These are phyloP conservation scores for Sturmia bella DNA, from an alignment of 2,888 invertebrate species.

Conservation along the genomic window DNA sequence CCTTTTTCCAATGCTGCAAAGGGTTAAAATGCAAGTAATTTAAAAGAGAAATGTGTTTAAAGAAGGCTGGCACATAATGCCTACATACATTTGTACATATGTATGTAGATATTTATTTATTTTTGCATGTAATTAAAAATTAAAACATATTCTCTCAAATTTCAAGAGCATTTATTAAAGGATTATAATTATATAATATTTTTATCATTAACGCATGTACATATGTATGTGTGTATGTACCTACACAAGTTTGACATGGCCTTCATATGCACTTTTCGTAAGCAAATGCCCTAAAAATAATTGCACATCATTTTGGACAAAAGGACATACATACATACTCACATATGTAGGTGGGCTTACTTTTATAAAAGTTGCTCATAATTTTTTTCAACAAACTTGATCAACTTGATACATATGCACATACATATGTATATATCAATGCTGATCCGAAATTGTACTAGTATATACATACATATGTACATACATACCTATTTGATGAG, in stretches of 20 bases:
- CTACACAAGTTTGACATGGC: neutral
- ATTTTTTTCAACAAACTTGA: too few species aligned
- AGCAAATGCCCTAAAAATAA: neutral
- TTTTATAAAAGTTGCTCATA: too few species aligned
- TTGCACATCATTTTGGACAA: too few species aligned
- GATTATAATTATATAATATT: neutral
- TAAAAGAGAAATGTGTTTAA: neutral
- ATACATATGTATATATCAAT: too few species aligned
- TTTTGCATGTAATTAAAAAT: neutral
- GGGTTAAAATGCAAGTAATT: conserved; percentile 3
- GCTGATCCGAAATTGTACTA: too few species aligned
- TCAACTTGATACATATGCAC: too few species aligned
- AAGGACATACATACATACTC: too few species aligned
- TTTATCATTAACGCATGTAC: neutral
- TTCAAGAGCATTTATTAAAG: conserved; percentile 11
- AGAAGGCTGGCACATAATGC: neutral
- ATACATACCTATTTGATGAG: too few species aligned
- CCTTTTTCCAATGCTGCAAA: neutral
- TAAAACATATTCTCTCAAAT: neutral
- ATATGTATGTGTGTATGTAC: too few species aligned
- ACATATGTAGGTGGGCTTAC: too few species aligned
- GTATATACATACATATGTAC: too few species aligned
- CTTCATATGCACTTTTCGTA: neutral
- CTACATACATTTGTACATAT: neutral
- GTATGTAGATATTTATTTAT: neutral